Evolutionary conservation across 2,113 vertebrate species (phyloP), one percentile per base, ranked within the genome.

Genomic region (Amia ocellicauda): DNA sequence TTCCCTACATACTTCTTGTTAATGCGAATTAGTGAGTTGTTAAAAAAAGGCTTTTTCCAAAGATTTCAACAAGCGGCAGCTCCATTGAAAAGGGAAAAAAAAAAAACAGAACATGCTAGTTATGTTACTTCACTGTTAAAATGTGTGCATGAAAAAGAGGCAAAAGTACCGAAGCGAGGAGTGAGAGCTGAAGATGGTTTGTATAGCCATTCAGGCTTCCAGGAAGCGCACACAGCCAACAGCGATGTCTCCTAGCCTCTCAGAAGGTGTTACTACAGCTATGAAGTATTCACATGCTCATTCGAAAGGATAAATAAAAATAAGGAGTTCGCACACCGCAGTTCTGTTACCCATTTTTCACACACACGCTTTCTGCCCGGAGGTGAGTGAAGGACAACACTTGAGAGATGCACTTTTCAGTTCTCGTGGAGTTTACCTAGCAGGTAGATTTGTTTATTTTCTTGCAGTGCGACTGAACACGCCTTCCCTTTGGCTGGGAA

Each of bases 101-200:
- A n/a, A n/a, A n/a, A n/a, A n/a, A n/a, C n/a, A n/a, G n/a, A n/a
- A 84, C 95, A 98, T 99, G 96, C 95, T 92, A 90, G 87, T 85
- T 67, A 78, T 78, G 86, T 91, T 86, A 83, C 66, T 66, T 75
- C 76, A 84, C 85, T 91, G 85, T 78, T 83, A 89, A n/a, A 74
- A 69, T 84, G 87, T 91, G 92, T 94, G 93, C 92, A 95, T 89
- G 90, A 90, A 88, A 92, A 85, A 92, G 81, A 91, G 91, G 90
- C 90, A 88, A 86, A 85, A 88, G 86, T 84, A 89, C 87, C 80
- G 88, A 92, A 91, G 91, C 87, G 82, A 83, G 86, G 78, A 86
- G 93, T 90, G 90, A 88, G 75, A 84, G 80, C 83, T 88, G 82
- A 91, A 87, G 85, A 93, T 93, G 92, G 81, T 82, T 80, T 76